Percentiles rank a stretch among this genome's conserved stretches.
phyloP scores from a whole-genome alignment of 2,113 vertebrate genomes.

The Anseranas semipalmata region DNA sequence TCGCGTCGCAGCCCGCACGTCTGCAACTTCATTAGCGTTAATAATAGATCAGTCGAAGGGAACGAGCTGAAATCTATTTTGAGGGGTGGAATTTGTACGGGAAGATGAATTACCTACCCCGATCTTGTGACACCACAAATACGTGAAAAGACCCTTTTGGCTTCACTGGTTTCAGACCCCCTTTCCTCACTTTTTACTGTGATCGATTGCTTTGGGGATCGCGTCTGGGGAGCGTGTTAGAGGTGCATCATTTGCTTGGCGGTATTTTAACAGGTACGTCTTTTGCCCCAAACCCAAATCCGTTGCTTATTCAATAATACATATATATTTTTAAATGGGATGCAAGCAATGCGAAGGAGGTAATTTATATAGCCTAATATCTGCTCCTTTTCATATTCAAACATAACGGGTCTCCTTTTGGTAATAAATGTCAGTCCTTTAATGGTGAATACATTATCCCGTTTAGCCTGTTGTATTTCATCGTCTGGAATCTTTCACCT shows the following conservation, averaged over 20 bases:
- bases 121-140: conserved; percentile 41
- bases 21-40: conserved; percentile 64
- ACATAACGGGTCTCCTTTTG: conserved; percentile 55
- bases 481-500: conserved; percentile 66
- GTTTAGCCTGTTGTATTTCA: conserved; percentile 65
- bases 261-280: not conserved
- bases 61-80: conserved; percentile 14
- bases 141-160: conserved; percentile 50
- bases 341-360: not conserved
- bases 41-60: conserved; percentile 63
- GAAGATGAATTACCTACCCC: not conserved
- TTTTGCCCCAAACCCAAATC: not conserved
- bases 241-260: not conserved
- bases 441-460: conserved; percentile 60
- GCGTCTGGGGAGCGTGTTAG: not conserved
- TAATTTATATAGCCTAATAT: conserved; percentile 46
- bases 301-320: not conserved
- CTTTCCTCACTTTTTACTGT: conserved; percentile 8
- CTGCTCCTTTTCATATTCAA: conserved; percentile 50
- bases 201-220: conserved; percentile 1
- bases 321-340: not conserved
- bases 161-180: not conserved
- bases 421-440: conserved; percentile 55
- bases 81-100: conserved; percentile 52
- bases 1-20: not conserved